Percentiles rank a stretch among this genome's conserved stretches.
Conservation (phyloP, 1,140 invertebrate genomes). For the Listronotus oregonensis region DNA sequence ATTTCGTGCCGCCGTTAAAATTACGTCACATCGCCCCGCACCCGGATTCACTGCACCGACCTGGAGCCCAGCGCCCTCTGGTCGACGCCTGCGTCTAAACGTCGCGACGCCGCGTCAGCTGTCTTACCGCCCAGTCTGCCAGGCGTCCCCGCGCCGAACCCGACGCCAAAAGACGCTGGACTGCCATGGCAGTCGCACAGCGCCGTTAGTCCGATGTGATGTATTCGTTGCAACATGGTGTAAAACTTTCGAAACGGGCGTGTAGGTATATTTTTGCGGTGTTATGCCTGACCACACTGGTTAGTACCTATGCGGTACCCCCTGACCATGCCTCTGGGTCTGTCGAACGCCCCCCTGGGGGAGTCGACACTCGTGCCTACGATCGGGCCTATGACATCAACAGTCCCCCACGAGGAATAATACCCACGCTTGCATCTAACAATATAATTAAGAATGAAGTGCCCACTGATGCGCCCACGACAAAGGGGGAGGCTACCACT, state of each 20-base stretch:
- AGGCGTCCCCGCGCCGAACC: conserved; percentile 49
- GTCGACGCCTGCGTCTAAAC: conserved; percentile 4
- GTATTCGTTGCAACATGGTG: conserved; percentile 63
- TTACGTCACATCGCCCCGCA: neutral
- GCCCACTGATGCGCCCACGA: conserved; percentile 32
- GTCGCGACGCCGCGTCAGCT: conserved; percentile 35
- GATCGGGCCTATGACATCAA: conserved; percentile 37
- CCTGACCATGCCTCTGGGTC: conserved; percentile 46
- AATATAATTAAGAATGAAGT: conserved; percentile 22
- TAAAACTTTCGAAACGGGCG: conserved; percentile 62
- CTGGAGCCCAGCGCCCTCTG: neutral
- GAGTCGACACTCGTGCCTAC: conserved; percentile 33
- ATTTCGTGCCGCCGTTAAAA: neutral
- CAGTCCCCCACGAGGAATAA: conserved; percentile 33
- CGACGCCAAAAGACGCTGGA: conserved; percentile 45
- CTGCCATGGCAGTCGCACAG: conserved; percentile 55
- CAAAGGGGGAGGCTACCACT: neutral
- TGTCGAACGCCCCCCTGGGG: conserved; percentile 31
- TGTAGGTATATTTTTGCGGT: conserved; percentile 56
- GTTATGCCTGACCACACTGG: conserved; percentile 39
- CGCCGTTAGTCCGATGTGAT: conserved; percentile 52
- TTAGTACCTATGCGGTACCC: conserved; percentile 36
- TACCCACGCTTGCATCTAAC: conserved; percentile 27
- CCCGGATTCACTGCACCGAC: conserved; percentile 2
- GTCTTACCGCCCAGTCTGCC: conserved; percentile 27